These are phyloP conservation scores for Dinomys branickii DNA, from an alignment of 2,113 vertebrate species.

Conservation along the genomic window DNA sequence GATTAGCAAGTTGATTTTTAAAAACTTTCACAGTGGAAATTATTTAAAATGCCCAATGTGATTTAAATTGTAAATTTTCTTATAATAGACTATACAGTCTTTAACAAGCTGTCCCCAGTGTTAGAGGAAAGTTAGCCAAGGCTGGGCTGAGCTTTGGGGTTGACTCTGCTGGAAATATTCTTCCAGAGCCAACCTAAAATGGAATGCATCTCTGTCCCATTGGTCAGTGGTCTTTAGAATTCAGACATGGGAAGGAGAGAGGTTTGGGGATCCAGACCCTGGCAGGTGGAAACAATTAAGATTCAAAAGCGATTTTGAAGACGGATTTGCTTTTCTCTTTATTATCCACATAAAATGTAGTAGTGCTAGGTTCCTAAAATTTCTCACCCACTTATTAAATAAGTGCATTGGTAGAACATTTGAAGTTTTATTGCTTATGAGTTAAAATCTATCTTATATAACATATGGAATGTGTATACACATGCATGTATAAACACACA, in stretches of 20 bases:
- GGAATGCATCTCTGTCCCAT: neutral
- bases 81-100: constrained; percentile 54
- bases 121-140: constrained; percentile 65
- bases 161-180: constrained; percentile 65
- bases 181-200: constrained; percentile 40
- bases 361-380: constrained; percentile 78
- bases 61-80: constrained; percentile 72
- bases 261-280: constrained; percentile 48
- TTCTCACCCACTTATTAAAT: constrained; percentile 79
- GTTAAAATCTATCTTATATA: constrained; percentile 69
- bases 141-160: constrained; percentile 67
- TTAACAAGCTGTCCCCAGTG: constrained; percentile 45
- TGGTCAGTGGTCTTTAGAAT: constrained; percentile 70
- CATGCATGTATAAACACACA: constrained; percentile 74
- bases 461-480: constrained; percentile 59
- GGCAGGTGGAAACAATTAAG: constrained; percentile 85
- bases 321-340: constrained; percentile 78
- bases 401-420: constrained; percentile 75
- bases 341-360: constrained; percentile 81
- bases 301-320: constrained; percentile 82
- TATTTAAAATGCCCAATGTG: constrained; percentile 67
- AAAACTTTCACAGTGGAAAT: constrained; percentile 53
- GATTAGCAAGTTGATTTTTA: constrained; percentile 76
- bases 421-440: constrained; percentile 73
- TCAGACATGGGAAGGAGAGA: constrained; percentile 67